Conservation (phyloP, 2,888 invertebrate species). For the Aspidiotus rigidus region DNA sequence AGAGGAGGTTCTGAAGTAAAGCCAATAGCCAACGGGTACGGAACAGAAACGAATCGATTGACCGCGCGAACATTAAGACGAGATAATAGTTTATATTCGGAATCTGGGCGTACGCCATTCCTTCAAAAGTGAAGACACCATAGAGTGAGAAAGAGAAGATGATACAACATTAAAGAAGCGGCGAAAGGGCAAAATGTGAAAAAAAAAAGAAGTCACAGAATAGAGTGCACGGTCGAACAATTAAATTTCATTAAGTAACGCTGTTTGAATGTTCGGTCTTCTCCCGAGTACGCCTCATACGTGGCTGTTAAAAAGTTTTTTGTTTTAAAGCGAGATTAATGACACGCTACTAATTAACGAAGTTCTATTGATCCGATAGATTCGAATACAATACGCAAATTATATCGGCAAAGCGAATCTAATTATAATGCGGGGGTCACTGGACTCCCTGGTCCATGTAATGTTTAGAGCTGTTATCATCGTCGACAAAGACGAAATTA, state of each 20-base stretch:
- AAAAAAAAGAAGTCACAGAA: constrained; percentile 24
- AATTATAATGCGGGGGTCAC: constrained; percentile 30
- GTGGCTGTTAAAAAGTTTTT: constrained; percentile 29
- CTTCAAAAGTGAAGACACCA: too few relatives aligned
- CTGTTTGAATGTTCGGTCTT: constrained; percentile 29
- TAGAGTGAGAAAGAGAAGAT: too few relatives aligned
- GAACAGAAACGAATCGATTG: too few relatives aligned
- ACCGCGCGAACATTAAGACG: too few relatives aligned
- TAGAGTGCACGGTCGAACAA: constrained; percentile 27
- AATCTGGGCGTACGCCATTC: too few relatives aligned
- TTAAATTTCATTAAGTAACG: constrained; percentile 33
- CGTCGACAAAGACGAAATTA: not conserved
- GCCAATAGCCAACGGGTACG: too few relatives aligned
- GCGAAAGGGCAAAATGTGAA: not conserved
- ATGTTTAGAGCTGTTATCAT: constrained; percentile 14
- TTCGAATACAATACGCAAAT: constrained; percentile 30
- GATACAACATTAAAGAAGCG: not conserved
- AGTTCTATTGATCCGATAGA: constrained; percentile 27
- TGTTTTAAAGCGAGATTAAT: constrained; percentile 33
- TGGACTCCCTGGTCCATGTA: constrained; percentile 28
- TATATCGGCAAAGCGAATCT: constrained; percentile 33
- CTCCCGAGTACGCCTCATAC: constrained; percentile 19
- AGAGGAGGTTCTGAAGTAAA: too few relatives aligned
- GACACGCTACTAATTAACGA: constrained; percentile 33
- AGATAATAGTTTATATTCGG: too few relatives aligned